Conservation (phyloP, 2,797 vertebrate genomes). For the Novumbra hubbsi region DNA sequence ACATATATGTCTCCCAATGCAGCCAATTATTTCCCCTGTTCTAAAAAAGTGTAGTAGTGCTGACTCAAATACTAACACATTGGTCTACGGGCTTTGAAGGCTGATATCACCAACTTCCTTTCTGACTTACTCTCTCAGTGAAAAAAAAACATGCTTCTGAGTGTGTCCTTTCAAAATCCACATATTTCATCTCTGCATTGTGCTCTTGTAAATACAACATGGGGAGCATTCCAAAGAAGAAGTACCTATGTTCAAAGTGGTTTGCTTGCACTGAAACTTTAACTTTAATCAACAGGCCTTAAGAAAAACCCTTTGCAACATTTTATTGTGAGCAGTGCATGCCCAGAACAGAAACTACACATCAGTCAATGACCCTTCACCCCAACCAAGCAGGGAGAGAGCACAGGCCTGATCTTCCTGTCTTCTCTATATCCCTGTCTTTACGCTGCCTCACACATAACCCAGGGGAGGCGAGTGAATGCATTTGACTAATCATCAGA, state of each 20-base stretch:
- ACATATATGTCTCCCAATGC: slow-evolving; percentile 57
- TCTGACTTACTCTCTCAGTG: slow-evolving; percentile 12
- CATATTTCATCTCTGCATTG: slow-evolving; percentile 27
- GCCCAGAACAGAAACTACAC: not conserved
- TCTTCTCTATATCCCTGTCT: not conserved
- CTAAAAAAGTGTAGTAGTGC: slow-evolving; percentile 47
- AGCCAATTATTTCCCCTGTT: slow-evolving; percentile 72
- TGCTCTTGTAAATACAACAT: slow-evolving; percentile 31
- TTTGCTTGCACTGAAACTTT: slow-evolving; percentile 20
- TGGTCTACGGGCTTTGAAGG: slow-evolving; percentile 63
- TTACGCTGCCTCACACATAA: slow-evolving; percentile 9
- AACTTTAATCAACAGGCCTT: slow-evolving; percentile 18
- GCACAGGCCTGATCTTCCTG: slow-evolving; percentile 22
- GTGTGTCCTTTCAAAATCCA: slow-evolving; percentile 24
- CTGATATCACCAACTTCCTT: slow-evolving; percentile 38
- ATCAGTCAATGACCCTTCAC: not conserved
- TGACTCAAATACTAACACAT: slow-evolving; percentile 67
- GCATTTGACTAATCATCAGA: slow-evolving; percentile 50
- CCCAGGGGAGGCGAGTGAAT: slow-evolving; percentile 44
- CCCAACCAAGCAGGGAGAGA: slow-evolving; percentile 17
- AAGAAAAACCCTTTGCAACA: slow-evolving; percentile 34
- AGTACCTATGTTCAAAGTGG: slow-evolving; percentile 20
- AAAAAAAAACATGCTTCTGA: slow-evolving; percentile 18
- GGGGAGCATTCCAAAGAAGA: slow-evolving; percentile 34
- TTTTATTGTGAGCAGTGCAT: slow-evolving; percentile 43